Conservation (phyloP, 2,113 vertebrate genomes). For the cattle (Bos taurus) region DNA sequence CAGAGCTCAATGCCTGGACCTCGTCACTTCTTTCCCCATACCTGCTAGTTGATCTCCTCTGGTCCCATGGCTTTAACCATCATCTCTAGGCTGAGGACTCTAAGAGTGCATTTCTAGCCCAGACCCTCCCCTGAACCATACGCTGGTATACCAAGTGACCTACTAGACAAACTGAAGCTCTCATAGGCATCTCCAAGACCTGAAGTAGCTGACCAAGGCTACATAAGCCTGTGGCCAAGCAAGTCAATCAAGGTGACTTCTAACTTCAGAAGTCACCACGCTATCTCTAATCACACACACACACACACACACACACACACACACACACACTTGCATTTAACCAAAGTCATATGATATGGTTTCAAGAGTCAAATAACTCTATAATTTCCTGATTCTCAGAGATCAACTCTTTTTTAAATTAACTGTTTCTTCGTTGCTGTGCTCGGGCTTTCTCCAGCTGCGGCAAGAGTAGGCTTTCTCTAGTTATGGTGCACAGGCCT, state of each 20-base stretch:
- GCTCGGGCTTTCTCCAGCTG: not conserved
- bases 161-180: not conserved
- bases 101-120: not conserved
- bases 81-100: not conserved
- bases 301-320: not conserved
- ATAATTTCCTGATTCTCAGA: not conserved
- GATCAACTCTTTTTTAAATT: not conserved
- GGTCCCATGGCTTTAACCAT: not conserved
- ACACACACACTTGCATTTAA: not conserved
- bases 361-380: not conserved
- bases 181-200: not conserved
- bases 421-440: not conserved
- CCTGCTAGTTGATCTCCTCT: not conserved
- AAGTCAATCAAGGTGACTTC: not conserved
- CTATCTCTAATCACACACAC: not conserved
- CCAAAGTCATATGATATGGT: not conserved
- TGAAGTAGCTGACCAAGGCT: not conserved
- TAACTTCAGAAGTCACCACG: not conserved
- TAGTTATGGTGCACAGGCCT: rapidly evolving
- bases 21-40: not conserved
- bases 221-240: not conserved
- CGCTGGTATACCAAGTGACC: not conserved
- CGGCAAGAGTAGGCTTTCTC: not conserved
- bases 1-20: not conserved
- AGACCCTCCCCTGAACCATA: not conserved